Evolutionary conservation across 2,113 vertebrate genomes (phyloP).

Genomic region (Zosterops borbonicus): DNA sequence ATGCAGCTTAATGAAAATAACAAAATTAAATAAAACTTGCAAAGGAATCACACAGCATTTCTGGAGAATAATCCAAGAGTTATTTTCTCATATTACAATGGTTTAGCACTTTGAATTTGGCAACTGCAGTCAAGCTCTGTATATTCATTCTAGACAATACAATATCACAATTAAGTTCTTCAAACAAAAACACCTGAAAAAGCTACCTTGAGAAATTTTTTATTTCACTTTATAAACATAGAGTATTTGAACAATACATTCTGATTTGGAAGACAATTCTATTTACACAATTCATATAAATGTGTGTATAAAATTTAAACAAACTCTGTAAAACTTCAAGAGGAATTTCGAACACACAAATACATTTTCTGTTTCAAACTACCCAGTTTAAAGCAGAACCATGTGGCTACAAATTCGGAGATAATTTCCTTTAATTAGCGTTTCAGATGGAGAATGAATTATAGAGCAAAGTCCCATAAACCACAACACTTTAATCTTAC

Average conservation of each 20-base stretch:
- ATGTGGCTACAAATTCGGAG: background rate
- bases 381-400: background rate
- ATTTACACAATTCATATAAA: background rate
- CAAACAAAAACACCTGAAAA: background rate
- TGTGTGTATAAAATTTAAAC: accelerated
- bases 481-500: background rate
- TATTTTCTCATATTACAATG: background rate
- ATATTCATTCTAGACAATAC: background rate
- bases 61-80: background rate
- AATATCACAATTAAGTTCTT: background rate
- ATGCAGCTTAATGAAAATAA: background rate
- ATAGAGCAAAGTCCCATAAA: background rate
- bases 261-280: background rate
- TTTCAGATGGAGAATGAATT: background rate
- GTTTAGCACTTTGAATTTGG: background rate
- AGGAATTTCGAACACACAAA: background rate
- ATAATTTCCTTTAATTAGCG: background rate
- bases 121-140: background rate
- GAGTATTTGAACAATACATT: background rate
- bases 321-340: background rate
- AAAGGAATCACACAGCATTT: background rate
- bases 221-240: background rate
- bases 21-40: background rate
- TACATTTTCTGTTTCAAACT: background rate
- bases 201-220: background rate